Evolutionary conservation across 2,797 vertebrate species (phyloP), one percentile per base, ranked within the genome.

Genomic region (Bryconaethiops microstoma): DNA sequence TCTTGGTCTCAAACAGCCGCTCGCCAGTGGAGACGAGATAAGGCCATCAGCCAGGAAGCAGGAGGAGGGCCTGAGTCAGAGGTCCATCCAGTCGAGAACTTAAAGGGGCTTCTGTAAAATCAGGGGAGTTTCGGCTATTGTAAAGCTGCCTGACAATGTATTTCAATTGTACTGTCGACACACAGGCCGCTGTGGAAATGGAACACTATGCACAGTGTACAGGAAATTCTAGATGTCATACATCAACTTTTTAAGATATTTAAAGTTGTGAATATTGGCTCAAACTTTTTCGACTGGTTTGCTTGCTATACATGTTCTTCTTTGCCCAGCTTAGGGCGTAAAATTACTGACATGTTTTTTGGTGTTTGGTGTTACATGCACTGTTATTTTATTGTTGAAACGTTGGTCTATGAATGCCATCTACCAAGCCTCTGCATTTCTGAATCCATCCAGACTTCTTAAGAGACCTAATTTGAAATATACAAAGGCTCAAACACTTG

Each of bases 1-100:
- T 9, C 85, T 96, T 9, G 85, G 90, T 60, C 83, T 94, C 6
- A 93, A 90, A 70, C 86, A 89, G 19, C 85, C 86, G 0, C 67
- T 87, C 39, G 79, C 81, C 65, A 87, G 84, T 23, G 85, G 89
- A 29, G 74, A 85, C 23, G 89, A 90, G 54, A 87, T 83, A 0
- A 86, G 55, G 7, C 77, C 39, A 39, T 83, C 91, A 0, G 82
- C 88, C 72, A 82, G 45, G 59, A 92, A 91, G 85, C 84, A 84
- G 23, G 90, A 92, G 29, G 89, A 90, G 48, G 77, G 74, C n/a
- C 29, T 77, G 10, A 83, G 74, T 21, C 80, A 76, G 79, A 82
- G 48, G 17, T 68, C 79, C 79, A 67, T 69, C 13, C 80, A 80
- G 8, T 88, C 77, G 21, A 23, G 50, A 72, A 50, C 57, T 17